Evolutionary conservation across 2,888 invertebrate genomes (phyloP), one percentile per base, ranked within the genome.

Genomic region (Leuctra nigra): DNA sequence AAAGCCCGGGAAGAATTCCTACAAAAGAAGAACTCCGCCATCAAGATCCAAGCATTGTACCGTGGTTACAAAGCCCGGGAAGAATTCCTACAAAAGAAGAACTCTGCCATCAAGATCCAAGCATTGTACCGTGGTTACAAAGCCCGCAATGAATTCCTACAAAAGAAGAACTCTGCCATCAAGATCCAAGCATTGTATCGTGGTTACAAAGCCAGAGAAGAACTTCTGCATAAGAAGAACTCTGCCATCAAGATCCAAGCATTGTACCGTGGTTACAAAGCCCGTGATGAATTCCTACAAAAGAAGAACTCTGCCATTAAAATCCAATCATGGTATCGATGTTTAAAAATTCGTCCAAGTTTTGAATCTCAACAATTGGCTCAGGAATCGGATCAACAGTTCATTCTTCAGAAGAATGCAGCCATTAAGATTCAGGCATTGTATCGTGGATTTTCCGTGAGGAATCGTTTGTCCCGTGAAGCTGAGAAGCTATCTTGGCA

Each of bases 191-290:
- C 23, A 25, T 9, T 11, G 1, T 4, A 13, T n/a, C 14, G 14
- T 11, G 52, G 22, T 4, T 59, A 29, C 29, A 11, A 7, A 7
- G 29, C 11, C 29, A 29, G 29, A 29, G 11, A 29, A 29, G 7
- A 29, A 29, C 6, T 61, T 60, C 23, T 53, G 35, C 7, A 58
- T 59, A 47, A 65, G 64, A 63, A 63, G 57, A 56, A 7, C n/a
- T 0, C 13, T 61, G 23, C 53, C 61, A 1, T 20, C 14, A 4
- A 29, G 52, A 29, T 16, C 29, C n/a, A 33, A 29, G 52, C 29
- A 25, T 9, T 24, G 1, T 4, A 13, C 16, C 14, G 14, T 11
- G 52, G 22, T 4, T 59, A 56, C 57, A 52, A 39, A 4, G 53
- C 59, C 11, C 56, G 58, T 6, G 50, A 59, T 2, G 53, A 60